phyloP scores from a whole-genome alignment of 2,113 vertebrate genomes.

The Phyllostomus discolor region DNA sequence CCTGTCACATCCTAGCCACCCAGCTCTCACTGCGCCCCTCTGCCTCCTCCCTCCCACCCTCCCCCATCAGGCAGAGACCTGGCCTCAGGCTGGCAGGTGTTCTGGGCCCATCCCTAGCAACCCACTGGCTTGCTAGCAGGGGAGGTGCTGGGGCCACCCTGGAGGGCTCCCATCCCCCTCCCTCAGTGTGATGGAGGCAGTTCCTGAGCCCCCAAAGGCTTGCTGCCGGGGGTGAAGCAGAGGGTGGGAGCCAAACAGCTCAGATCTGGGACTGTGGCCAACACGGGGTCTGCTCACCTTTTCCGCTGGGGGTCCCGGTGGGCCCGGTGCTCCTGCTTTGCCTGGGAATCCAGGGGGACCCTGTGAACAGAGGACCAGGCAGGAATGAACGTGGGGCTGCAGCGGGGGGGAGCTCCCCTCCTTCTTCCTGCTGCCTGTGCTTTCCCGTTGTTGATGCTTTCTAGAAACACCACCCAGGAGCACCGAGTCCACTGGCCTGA shows the following conservation, averaged over 20 bases:
- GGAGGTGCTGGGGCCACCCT: neutral
- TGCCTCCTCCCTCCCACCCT: neutral
- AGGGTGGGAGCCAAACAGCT: neutral
- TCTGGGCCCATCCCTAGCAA: neutral
- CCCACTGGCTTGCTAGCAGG: neutral
- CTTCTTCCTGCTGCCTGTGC: neutral
- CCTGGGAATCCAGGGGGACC: conserved; percentile 90
- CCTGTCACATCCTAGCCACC: neutral
- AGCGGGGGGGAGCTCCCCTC: neutral
- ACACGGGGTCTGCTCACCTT: conserved; percentile 78
- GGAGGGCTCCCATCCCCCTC: neutral
- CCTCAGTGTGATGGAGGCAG: neutral
- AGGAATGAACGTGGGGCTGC: neutral
- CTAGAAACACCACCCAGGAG: neutral
- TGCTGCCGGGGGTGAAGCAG: neutral
- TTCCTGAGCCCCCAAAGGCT: neutral
- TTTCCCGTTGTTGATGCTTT: neutral
- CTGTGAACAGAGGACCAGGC: conserved; percentile 74
- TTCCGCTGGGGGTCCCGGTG: conserved; percentile 87
- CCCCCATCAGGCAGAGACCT: neutral
- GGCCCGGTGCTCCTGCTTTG: conserved; percentile 87
- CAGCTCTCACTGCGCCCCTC: neutral
- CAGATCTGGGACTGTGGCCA: neutral
- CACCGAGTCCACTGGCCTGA: neutral
- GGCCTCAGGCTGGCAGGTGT: neutral